Evolutionary conservation across 2,888 invertebrate species (phyloP), one percentile per base, ranked within the genome.

Genomic region (Ochropleura plecta): DNA sequence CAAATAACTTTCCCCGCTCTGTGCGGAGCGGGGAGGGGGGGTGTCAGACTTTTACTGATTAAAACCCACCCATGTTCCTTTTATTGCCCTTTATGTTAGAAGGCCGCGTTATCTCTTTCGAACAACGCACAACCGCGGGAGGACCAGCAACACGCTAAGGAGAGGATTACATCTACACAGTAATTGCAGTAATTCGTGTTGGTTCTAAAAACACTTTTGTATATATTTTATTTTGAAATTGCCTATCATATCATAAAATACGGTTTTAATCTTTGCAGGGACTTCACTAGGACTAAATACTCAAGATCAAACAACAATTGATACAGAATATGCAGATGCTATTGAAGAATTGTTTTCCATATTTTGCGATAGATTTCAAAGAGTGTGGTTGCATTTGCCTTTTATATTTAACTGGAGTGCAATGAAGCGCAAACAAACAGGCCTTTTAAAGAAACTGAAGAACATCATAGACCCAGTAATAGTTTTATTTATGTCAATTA

Each of bases 241-340:
- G 30, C 30, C 30, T 30, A 30, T 30, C 30, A 30, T 30, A 30
- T 30, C 30, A 30, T 3, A 4, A 55, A 30, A 53, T 44, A 16
- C 5, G 16, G 8, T 48, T 20, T 16, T 57, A 4, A 44, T 3
- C 40, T 44, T 81, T 55, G 3, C 73, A 78, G 78, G 65, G 2
- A 82, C 83, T 6, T 78, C 73, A 7, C 42, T 82, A 2, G 70
- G 79, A 30, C 4, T 79, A 3, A 64, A 57, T 40, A n/a, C 42
- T 30, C 0, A 74, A 44, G 78, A 82, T 20, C 68, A 74, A n/a
- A 9, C 10, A 55, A 4, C 0, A 14, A 62, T 75, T 6, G 40
- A 62, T 48, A 62, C 64, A 55, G 64, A 69, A 9, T 83, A 83
- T 18, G 53, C 59, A 8, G 10, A 53, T 18, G 57, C 7, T 7